Evolutionary conservation across 2,113 vertebrate species (phyloP), one percentile per base, ranked within the genome.

Genomic region (Mustela nigripes): DNA sequence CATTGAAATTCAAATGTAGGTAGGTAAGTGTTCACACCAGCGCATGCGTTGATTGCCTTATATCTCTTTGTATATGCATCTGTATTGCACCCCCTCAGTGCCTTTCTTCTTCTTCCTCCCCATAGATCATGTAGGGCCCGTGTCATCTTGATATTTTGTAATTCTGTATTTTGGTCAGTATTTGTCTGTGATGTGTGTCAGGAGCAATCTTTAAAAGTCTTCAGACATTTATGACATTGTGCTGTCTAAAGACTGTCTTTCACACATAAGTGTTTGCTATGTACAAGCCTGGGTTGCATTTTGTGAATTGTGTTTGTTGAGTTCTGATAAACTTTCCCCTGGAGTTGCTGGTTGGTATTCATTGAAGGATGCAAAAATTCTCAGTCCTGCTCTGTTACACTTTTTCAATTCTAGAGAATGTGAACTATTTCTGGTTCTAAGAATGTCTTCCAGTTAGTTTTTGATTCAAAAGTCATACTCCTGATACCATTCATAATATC

Each of bases 1-100:
- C 98, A 98, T 98, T 99, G 98, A 98, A 98, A 98, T 98, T 97
- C 98, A 98, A 98, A 98, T 99, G 98, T 99, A 98, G 98, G 98
- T 99, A 98, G 98, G 98, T 99, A 98, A 98, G 91, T 98, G 97
- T 98, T 98, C 98, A 98, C 98, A 97, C 99, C 98, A 98, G 99
- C 98, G 98, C 98, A 98, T 98, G 99, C 97, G 98, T 99, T 99
- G 98, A 98, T 98, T 98, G 98, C 98, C 98, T 98, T 98, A 93
- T 98, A 96, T 98, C 97, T 98, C 97, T 97, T 93, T 98, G 97
- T 98, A 97, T 98, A 97, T 93, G 97, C 98, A 98, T 98, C 98
- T 98, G 97, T 99, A 98, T 96, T 98, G 97, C 98, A 98, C 98
- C 98, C 98, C 97, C 98, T 98, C 98, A 98, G 98, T 97, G 97